phyloP scores from a whole-genome alignment of 2,888 invertebrate genomes.

The Zygothrica quintamaculata region DNA sequence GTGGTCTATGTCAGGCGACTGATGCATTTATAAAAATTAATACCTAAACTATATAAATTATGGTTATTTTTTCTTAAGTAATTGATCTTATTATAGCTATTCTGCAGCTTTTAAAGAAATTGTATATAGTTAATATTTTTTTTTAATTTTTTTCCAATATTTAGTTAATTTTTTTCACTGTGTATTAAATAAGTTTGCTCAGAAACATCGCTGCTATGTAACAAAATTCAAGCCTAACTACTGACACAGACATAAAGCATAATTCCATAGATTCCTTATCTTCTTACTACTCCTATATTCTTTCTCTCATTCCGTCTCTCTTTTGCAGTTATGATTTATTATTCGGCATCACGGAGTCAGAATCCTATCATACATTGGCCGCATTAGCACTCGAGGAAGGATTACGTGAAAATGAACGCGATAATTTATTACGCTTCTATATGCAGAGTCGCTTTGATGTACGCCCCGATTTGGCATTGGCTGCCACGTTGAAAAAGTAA shows the following conservation, averaged over 20 bases:
- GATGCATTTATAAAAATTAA: conserved; percentile 28
- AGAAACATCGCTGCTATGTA: conserved; percentile 20
- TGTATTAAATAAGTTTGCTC: conserved; percentile 20
- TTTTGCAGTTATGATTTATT: conserved; percentile 91
- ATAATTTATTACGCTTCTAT: conserved; percentile 90
- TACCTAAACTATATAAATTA: no score
- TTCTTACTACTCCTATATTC: neutral
- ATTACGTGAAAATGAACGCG: conserved; percentile 90
- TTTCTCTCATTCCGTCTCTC: conserved; percentile 40
- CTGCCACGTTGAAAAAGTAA: conserved; percentile 88
- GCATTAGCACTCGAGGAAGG: conserved; percentile 89
- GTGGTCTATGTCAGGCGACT: conserved; percentile 33
- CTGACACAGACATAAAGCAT: conserved; percentile 1
- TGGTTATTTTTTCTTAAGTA: no score
- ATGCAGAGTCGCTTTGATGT: conserved; percentile 91
- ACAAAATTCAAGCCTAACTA: conserved; percentile 40
- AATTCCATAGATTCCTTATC: neutral
- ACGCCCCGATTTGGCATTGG: conserved; percentile 88
- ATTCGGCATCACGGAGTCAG: conserved; percentile 93
- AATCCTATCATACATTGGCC: conserved; percentile 91
- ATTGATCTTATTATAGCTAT: no score
- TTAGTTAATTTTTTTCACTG: conserved; percentile 19
- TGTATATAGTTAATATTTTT: neutral
- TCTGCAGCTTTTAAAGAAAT: no score
- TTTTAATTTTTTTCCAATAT: neutral